Base-by-base conservation (phyloP, 2,888 invertebrate genomes). In the Stramonita haemastoma region DNA sequence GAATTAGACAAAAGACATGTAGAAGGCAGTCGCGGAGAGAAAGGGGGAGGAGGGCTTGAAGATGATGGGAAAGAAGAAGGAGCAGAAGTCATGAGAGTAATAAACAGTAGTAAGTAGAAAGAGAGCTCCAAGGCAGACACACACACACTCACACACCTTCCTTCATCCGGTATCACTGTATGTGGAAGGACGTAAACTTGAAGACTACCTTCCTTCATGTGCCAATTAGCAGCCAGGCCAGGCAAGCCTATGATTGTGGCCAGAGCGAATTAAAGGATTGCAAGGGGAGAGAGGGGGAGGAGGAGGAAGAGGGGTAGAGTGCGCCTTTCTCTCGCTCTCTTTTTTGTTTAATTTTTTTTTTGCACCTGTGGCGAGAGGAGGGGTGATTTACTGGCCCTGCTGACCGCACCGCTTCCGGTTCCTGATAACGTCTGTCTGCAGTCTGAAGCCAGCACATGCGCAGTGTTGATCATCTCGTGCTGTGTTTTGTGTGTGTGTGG, bases 351-450 rank as follows among this genome's bases (percentile, higher is more conserved):
- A 46, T 79, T 79, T 79, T n/a, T 73, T 73, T 73, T 73, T 34
- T 85, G 29, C 29, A 86, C 86, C 87, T 87, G 46, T 87, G 87
- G 87, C 77, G 36, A 73, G 36, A 87, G 29, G 46, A 46, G 29
- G 32, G 36, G 87, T 77, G 87, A 87, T 87, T 87, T 87, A 87
- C 73, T 73, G 60, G 60, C 66, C 66, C 34, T n/a, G 46, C 87
- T 73, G 77, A 87, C 87, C 77, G 73, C 73, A 46, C 73, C 36
- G 26, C 87, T 87, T 87, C 87, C 87, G 87, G 70, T 87, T 29
- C 26, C 87, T 73, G 87, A 87, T 87, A 86, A 86, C 29, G 86
- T 86, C 60, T 86, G 86, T 66, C 60, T 86, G 86, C 66, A 11
- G 13, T n/a, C 57, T n/a, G 57, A n/a, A 22, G 32, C 46, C 60